These are phyloP conservation scores for Perdita meconis DNA, from an alignment of 2,888 invertebrate genomes.

Conservation along the genomic window DNA sequence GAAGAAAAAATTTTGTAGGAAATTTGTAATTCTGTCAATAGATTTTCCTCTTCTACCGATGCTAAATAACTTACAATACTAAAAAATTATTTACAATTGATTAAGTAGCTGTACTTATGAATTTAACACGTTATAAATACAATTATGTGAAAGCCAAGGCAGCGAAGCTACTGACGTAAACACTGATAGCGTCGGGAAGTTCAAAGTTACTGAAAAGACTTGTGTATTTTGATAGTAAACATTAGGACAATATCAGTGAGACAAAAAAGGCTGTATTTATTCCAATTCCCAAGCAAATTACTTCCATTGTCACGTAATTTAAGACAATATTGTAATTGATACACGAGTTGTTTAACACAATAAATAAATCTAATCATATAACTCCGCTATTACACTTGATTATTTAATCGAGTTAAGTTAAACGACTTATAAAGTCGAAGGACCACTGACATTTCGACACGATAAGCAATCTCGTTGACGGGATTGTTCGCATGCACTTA, in stretches of 20 bases:
- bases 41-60: no score
- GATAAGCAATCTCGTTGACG: slow-evolving; percentile 27
- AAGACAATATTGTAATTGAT: no score
- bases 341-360: no score
- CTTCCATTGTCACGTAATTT: background rate
- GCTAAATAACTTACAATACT: no score
- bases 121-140: no score
- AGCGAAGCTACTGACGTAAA: no score
- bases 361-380: background rate
- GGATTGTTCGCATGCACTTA: slow-evolving; percentile 9
- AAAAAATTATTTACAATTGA: no score
- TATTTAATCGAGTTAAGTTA: slow-evolving; percentile 6
- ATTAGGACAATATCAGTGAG: background rate
- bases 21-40: no score
- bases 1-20: no score
- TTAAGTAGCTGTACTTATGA: no score
- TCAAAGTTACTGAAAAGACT: background rate
- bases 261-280: background rate
- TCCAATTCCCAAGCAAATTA: background rate
- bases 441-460: slow-evolving; percentile 57
- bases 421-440: slow-evolving; percentile 39
- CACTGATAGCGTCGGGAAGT: background rate
- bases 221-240: background rate
- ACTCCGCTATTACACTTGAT: background rate
- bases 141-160: no score